Percentiles rank a stretch among this genome's conserved stretches.
These are phyloP conservation scores for Apocheima hispidaria DNA, from an alignment of 2,888 invertebrate genomes.

Conservation along the genomic window DNA sequence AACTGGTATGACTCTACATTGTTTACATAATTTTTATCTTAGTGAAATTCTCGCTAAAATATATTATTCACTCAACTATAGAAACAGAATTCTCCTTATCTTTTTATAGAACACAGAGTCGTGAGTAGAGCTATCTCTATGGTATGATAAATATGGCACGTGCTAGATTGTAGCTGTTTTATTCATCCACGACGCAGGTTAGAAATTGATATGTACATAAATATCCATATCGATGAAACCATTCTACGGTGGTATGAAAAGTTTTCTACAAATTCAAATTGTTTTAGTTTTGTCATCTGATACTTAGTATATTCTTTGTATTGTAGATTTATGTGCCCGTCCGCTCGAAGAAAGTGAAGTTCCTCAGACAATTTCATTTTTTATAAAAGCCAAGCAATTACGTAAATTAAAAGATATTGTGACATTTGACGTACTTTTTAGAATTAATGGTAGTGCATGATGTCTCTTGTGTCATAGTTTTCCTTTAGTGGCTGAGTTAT, in stretches of 20 bases:
- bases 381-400: slow-evolving; percentile 30
- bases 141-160: slow-evolving; percentile 1
- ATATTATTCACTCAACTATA: slow-evolving; percentile 27
- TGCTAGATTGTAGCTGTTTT: slow-evolving; percentile 5
- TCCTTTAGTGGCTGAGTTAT: background rate
- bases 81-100: too few relatives aligned
- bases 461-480: slow-evolving; percentile 9
- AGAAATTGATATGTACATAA: background rate
- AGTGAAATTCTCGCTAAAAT: slow-evolving; percentile 22
- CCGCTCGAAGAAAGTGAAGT: background rate
- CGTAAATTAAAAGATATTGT: background rate
- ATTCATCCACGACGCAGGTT: slow-evolving; percentile 9
- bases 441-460: background rate
- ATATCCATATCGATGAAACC: slow-evolving; percentile 2
- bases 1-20: slow-evolving; percentile 10
- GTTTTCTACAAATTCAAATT: background rate
- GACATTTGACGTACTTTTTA: background rate
- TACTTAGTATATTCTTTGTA: background rate
- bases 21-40: slow-evolving; percentile 17
- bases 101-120: background rate
- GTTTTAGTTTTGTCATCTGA: too few relatives aligned
- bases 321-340: background rate
- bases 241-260: background rate
- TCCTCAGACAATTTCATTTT: slow-evolving; percentile 31
- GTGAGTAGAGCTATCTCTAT: slow-evolving; percentile 10